Evolutionary conservation across 2,113 vertebrate genomes (phyloP).

Genomic region (Nesoenas mayeri): DNA sequence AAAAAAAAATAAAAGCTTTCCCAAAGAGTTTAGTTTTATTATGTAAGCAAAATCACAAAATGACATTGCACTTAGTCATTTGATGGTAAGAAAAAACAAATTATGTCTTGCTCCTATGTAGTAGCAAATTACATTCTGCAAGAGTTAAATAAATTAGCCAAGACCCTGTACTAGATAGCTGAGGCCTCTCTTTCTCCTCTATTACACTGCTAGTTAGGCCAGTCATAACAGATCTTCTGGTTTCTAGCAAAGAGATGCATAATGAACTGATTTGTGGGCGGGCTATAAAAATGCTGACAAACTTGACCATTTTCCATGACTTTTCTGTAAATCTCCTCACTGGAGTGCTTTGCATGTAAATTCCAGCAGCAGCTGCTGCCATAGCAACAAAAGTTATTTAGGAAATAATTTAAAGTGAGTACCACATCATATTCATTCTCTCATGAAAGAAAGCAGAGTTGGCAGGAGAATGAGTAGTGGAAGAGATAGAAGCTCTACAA

Average conservation of each 20-base stretch:
- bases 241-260: constrained; percentile 4
- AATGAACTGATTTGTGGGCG: constrained; percentile 48
- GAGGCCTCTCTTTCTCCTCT: background rate
- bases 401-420: constrained; percentile 70
- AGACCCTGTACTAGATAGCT: background rate
- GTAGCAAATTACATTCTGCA: background rate
- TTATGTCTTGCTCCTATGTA: background rate
- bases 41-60: background rate
- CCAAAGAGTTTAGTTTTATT: background rate
- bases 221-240: background rate
- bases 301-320: constrained; percentile 58
- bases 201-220: background rate
- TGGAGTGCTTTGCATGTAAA: constrained; percentile 67
- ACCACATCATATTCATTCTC: constrained; percentile 40
- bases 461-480: background rate
- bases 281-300: constrained; percentile 52
- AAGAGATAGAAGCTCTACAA: constrained; percentile 1
- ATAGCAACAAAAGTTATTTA: constrained; percentile 77
- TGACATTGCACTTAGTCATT: background rate
- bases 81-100: background rate
- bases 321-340: constrained; percentile 61
- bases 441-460: constrained; percentile 38
- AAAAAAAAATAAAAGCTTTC: background rate
- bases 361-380: constrained; percentile 67
- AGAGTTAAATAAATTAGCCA: background rate